Evolutionary conservation across 2,888 invertebrate genomes (phyloP).

Genomic region (Napeogenes inachia): DNA sequence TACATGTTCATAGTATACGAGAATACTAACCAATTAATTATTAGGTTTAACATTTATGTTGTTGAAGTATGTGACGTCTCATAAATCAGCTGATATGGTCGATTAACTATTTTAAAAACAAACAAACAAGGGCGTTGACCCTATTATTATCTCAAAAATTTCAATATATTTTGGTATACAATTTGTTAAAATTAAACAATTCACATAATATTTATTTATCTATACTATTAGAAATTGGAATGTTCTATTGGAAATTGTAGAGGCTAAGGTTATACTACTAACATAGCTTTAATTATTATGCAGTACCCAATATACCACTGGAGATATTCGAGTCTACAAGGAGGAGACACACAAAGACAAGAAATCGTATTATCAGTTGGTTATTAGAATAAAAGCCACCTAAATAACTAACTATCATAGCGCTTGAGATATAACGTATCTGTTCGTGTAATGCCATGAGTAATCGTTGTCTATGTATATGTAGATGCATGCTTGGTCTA

Average conservation of each 20-base stretch:
- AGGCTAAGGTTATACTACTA: slow-evolving; percentile 49
- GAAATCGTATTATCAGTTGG: slow-evolving; percentile 78
- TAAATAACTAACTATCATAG: slow-evolving; percentile 60
- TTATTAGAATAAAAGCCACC: slow-evolving; percentile 68
- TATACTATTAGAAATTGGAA: slow-evolving; percentile 1
- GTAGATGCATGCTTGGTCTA: slow-evolving; percentile 57
- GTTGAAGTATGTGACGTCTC: slow-evolving; percentile 1
- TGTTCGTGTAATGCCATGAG: slow-evolving; percentile 27
- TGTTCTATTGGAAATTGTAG: slow-evolving; percentile 10
- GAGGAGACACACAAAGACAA: slow-evolving; percentile 76
- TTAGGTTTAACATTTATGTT: neutral
- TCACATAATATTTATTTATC: neutral
- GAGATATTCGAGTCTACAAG: slow-evolving; percentile 76
- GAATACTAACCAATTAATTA: slow-evolving; percentile 1
- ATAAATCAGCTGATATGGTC: neutral
- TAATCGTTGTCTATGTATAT: slow-evolving; percentile 41
- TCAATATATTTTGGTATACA: too few relatives aligned
- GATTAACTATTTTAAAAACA: neutral
- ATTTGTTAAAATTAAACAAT: too few relatives aligned
- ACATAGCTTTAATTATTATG: slow-evolving; percentile 74
- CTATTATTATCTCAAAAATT: neutral
- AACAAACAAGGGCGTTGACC: too few relatives aligned
- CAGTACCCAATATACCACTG: slow-evolving; percentile 79
- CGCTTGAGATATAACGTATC: slow-evolving; percentile 54
- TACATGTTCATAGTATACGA: neutral